Evolutionary conservation across 92 coral and sea anemone species (phyloP), one percentile per base, ranked within the genome.

Genomic region (Phenganax marumi): DNA sequence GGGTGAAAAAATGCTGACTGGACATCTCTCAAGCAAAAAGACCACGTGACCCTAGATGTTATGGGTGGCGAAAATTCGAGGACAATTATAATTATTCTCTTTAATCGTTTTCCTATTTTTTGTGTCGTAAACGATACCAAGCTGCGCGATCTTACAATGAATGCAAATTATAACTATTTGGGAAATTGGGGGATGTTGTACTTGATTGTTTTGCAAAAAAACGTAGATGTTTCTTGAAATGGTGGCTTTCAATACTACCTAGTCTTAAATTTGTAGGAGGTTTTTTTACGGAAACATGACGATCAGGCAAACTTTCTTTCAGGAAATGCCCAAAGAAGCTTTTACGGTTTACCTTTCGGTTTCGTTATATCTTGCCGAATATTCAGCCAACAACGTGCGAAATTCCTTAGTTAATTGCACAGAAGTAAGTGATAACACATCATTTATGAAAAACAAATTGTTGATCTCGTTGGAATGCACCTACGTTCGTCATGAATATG

Each of bases 351-450:
- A 33, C 43, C 43, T 33, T 33, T 33, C 43, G 43, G 5, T 33
- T 33, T 33, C 5, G 5, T 33, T 33, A 62, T 61, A 63, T 61
- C 52, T 43, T 24, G 72, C 73, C 68, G 83, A 50, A 56, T 2
- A 50, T 78, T 61, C 46, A 63, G 63, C 72, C 46, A 68, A 78
- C 43, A 62, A 68, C 83, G 83, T 68, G 73, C 52, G 83, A 78
- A 78, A 78, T 78, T 78, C 83, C 73, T 78, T 47, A 48, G 83
- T 78, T 77, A 78, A 78, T 78, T 78, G 83, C 68, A 65, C 83
- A 68, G 72, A 78, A 78, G 83, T 51, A 78, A 78, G 72, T 78
- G 83, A 62, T 62, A 78, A 78, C 83, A 62, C 83, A 78, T 78
- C 73, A 50, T 78, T 78, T 78, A 78, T 57, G 68, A 78, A 77